Evolutionary conservation across 2,888 invertebrate genomes (phyloP).

Genomic region (Monochamus alternatus): DNA sequence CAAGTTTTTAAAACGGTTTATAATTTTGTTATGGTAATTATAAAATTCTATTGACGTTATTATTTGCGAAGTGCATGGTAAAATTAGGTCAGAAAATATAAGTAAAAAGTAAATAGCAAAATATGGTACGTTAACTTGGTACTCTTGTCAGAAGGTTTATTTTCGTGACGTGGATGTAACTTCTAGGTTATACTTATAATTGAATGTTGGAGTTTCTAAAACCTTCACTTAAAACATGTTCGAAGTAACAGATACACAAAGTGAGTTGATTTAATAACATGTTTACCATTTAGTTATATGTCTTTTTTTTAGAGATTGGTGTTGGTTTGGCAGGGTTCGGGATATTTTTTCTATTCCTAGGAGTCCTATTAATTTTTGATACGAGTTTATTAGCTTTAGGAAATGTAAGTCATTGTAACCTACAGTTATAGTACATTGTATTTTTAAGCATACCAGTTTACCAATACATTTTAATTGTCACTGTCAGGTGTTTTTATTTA

Average conservation of each 20-base stretch:
- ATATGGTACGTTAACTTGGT: background rate
- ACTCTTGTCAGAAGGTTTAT: background rate
- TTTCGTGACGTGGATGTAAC: conserved; percentile 18
- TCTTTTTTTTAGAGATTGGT: conserved; percentile 88
- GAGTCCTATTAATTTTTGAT: conserved; percentile 94
- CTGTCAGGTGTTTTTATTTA: too few species aligned
- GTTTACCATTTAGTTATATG: background rate
- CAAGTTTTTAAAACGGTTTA: too few species aligned
- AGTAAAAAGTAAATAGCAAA: background rate
- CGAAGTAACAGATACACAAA: conserved; percentile 86
- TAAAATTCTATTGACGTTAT: too few species aligned
- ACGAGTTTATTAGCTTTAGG: conserved; percentile 98
- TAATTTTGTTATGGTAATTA: too few species aligned
- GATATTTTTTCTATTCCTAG: conserved; percentile 94
- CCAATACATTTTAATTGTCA: too few species aligned
- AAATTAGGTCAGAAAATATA: background rate
- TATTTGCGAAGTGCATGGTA: background rate
- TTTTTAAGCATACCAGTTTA: too few species aligned
- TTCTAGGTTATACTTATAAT: conserved; percentile 19
- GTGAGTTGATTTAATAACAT: background rate
- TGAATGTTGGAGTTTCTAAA: background rate
- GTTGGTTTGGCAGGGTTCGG: conserved; percentile 98
- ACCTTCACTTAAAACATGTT: conserved; percentile 75
- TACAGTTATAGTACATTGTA: too few species aligned
- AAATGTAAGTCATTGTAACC: conserved; percentile 84